Evolutionary conservation across 2,113 vertebrate species (phyloP), one percentile per base, ranked within the genome.

Genomic region (Tiliqua scincoides): DNA sequence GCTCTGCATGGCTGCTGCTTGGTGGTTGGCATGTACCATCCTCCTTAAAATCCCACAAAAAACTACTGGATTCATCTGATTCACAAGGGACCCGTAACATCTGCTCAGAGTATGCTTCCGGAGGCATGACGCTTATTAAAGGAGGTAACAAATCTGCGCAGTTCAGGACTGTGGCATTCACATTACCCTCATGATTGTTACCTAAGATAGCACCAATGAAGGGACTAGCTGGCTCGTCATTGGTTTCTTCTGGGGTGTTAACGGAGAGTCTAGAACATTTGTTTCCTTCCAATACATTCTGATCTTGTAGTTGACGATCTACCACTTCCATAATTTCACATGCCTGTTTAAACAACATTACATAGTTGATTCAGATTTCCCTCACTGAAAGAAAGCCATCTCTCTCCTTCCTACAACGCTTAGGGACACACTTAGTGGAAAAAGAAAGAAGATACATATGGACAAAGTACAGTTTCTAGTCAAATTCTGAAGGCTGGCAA

Each of bases 231-330:
- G 84, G 96, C 89, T 90, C 95, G 0, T 96, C 96, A 5, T 97
- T 96, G 0, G 96, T 96, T 89, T 97, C 97, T 84, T 97, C 97
- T 1, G 97, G 96, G 30, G 94, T 93, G 48, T 97, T 97, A 74
- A 93, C 87, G 70, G 95, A 95, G 27, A 90, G 85, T 0, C 87
- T 88, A 0, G 85, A 89, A 87, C 76, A 83, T 40, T 67, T 35
- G 20, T 85, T 91, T 76, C 83, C 85, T 14, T 87, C 89, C 9
- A 79, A 73, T 1, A 82, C 4, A 1, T 4, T 91, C 74, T 73
- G 91, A 78, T 91, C 82, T 67, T 75, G 89, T 37, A 96, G 73
- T 40, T 67, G 89, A 65, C 85, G 88, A 65, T 93, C 94, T 80
- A 94, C 92, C 2, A 11, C 82, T 30, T 93, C 93, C 87, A 97